A percentile compares a stretch with the other conserved stretches of the same genome.
phyloP scores from a whole-genome alignment of 2,113 vertebrate genomes.

The Setophaga kirtlandii region DNA sequence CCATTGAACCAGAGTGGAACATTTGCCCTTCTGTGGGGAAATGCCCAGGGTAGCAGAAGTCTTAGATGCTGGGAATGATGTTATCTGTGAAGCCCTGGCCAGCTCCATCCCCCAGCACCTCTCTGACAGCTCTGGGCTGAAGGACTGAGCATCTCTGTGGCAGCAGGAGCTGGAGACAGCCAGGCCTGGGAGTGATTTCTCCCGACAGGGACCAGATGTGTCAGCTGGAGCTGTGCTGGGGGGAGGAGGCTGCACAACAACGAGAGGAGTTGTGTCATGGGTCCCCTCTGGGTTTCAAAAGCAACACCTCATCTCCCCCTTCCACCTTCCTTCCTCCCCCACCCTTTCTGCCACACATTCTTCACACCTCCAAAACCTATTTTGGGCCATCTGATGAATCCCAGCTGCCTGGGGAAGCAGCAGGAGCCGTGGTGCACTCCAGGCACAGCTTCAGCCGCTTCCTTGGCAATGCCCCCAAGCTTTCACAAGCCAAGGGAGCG shows the following conservation, averaged over 20 bases:
- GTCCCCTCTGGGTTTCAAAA: slow-evolving; percentile 21
- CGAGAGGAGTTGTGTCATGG: neutral
- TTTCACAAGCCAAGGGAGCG: slow-evolving; percentile 37
- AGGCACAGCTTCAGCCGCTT: slow-evolving; percentile 46
- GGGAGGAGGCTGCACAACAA: neutral
- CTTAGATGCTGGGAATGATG: neutral
- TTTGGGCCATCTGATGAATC: slow-evolving; percentile 71
- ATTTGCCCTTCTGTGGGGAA: neutral
- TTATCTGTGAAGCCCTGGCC: accelerated
- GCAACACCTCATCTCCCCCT: slow-evolving; percentile 33
- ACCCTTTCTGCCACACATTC: neutral
- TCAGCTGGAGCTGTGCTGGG: neutral
- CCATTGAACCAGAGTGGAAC: neutral
- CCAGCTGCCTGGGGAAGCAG: slow-evolving; percentile 65
- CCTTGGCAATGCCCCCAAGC: slow-evolving; percentile 63
- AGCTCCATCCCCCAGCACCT: neutral
- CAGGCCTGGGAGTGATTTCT: neutral
- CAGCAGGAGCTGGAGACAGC: neutral
- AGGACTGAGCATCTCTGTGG: neutral
- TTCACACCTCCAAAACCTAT: slow-evolving; percentile 71
- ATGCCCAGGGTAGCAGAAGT: neutral
- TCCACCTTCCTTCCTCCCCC: slow-evolving; percentile 41
- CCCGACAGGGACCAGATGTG: neutral
- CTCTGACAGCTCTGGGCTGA: neutral
- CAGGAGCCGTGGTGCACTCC: slow-evolving; percentile 51